Evolutionary conservation across 1,140 invertebrate species (phyloP).

Genomic region (Caerostris darwini): DNA sequence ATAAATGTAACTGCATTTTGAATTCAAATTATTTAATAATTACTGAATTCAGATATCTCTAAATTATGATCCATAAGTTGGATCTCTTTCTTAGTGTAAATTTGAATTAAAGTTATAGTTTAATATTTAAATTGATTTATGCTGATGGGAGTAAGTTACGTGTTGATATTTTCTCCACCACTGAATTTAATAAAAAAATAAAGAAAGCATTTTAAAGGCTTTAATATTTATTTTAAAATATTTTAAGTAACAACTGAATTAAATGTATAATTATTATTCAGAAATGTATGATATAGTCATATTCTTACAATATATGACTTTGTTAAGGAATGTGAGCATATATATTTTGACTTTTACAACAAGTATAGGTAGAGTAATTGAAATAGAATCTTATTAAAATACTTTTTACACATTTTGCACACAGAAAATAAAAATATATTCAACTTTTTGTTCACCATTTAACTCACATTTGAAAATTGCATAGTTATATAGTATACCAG

Average conservation of each 20-base stretch:
- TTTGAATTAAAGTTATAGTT: too few relatives aligned
- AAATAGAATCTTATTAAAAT: constrained; percentile 54
- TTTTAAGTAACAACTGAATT: neutral
- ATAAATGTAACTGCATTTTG: too few relatives aligned
- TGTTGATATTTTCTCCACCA: neutral
- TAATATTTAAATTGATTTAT: too few relatives aligned
- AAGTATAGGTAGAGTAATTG: constrained; percentile 45
- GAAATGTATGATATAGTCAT: neutral
- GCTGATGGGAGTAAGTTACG: too few relatives aligned
- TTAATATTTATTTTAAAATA: neutral
- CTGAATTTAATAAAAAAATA: neutral
- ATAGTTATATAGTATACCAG: neutral
- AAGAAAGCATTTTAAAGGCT: neutral
- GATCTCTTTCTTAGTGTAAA: too few relatives aligned
- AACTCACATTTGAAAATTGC: constrained; percentile 48
- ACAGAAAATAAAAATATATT: constrained; percentile 55
- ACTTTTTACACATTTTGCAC: constrained; percentile 50
- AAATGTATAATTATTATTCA: neutral
- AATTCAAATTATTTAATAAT: too few relatives aligned
- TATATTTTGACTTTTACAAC: constrained; percentile 31
- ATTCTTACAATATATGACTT: constrained; percentile 3
- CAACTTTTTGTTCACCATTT: neutral
- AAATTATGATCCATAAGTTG: too few relatives aligned
- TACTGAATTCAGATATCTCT: too few relatives aligned
- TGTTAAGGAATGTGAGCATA: constrained; percentile 28